These are phyloP conservation scores for Zaprionus lineosus DNA, from an alignment of 2,888 invertebrate genomes.

Conservation along the genomic window DNA sequence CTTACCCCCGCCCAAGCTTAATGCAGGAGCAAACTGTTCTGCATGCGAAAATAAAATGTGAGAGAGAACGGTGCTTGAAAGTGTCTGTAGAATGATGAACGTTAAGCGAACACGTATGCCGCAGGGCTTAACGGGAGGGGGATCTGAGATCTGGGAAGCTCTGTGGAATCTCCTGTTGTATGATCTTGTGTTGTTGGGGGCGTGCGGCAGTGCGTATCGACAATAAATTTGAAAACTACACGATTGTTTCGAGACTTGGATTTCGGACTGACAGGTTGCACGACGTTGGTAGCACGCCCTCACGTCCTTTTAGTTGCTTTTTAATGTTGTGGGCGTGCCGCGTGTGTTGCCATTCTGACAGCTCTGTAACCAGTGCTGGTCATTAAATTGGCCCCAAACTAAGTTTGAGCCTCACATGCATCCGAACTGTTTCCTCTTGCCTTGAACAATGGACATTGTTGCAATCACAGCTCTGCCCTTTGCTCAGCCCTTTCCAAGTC, in stretches of 20 bases:
- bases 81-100: constrained; percentile 63
- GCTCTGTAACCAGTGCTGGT: constrained; percentile 46
- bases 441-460: constrained; percentile 38
- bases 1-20: no score
- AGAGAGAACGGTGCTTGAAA: constrained; percentile 39
- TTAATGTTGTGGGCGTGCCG: constrained; percentile 69
- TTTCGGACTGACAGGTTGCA: constrained; percentile 64
- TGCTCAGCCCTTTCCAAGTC: not conserved
- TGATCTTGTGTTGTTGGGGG: constrained; percentile 45
- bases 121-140: constrained; percentile 17
- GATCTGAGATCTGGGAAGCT: constrained; percentile 20
- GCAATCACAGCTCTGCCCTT: no score
- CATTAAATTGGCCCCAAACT: constrained; percentile 42
- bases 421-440: constrained; percentile 44
- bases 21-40: constrained; percentile 46
- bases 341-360: constrained; percentile 66
- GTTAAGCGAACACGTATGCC: constrained; percentile 57
- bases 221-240: constrained; percentile 74
- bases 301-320: constrained; percentile 70
- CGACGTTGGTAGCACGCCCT: constrained; percentile 61
- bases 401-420: constrained; percentile 3
- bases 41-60: constrained; percentile 50
- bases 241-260: constrained; percentile 39
- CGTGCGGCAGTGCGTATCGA: constrained; percentile 67
- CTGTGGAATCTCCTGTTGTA: constrained; percentile 6